Conservation (phyloP, 2,797 vertebrate genomes). For the Platyrinchus mystaceus region DNA sequence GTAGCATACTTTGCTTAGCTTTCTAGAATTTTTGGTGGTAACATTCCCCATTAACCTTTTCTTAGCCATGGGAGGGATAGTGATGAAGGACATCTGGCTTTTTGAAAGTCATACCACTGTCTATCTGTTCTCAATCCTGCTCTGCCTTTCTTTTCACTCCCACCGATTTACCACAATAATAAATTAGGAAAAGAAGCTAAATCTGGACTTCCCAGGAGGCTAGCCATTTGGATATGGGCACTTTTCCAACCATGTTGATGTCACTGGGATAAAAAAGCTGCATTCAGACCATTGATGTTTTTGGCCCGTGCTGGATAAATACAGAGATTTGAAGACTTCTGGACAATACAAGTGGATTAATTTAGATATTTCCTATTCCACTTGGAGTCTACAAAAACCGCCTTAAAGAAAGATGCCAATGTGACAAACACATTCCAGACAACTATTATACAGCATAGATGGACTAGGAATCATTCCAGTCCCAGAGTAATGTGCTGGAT, state of each 20-base stretch:
- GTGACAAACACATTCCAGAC: constrained; percentile 13
- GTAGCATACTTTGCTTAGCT: not conserved
- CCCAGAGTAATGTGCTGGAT: not conserved
- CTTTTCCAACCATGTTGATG: not conserved
- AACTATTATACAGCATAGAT: not conserved
- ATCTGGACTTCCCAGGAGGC: not conserved
- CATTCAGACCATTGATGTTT: not conserved
- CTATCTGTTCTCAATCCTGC: not conserved
- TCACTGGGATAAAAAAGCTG: not conserved
- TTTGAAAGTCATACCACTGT: not conserved
- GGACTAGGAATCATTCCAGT: not conserved
- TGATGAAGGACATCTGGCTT: not conserved
- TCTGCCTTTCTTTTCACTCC: not conserved
- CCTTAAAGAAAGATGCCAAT: not conserved
- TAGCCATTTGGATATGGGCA: not conserved
- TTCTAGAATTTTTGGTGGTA: not conserved
- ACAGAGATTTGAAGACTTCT: not conserved
- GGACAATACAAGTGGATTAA: not conserved
- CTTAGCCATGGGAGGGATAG: not conserved
- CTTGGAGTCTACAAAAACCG: not conserved
- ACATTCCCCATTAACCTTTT: not conserved
- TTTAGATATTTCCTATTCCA: constrained; percentile 2
- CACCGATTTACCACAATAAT: not conserved
- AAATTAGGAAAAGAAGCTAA: not conserved
- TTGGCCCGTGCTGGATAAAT: not conserved